Conservation (phyloP, 2,113 vertebrate species). For the Varanus salvator region DNA sequence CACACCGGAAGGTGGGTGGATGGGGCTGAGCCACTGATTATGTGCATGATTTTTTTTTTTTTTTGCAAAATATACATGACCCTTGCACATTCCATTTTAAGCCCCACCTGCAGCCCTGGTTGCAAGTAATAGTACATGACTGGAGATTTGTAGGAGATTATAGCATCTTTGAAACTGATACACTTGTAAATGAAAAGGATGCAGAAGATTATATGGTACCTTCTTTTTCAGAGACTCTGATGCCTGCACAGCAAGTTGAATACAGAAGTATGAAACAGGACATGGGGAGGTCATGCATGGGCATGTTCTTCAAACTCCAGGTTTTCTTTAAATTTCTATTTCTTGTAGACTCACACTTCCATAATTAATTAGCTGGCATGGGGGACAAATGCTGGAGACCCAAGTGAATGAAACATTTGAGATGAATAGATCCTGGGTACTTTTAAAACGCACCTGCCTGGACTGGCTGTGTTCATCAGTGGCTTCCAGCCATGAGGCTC, state of each 20-base stretch:
- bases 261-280: neutral
- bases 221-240: neutral
- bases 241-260: neutral
- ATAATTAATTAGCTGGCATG: slow-evolving; percentile 18
- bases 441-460: slow-evolving; percentile 21
- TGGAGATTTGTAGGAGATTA: neutral
- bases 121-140: no score
- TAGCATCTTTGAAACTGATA: neutral
- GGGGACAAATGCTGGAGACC: slow-evolving; percentile 1
- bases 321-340: neutral
- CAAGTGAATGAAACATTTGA: neutral
- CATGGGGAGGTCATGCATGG: neutral
- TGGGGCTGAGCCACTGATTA: no score
- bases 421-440: neutral
- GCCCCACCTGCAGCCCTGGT: no score
- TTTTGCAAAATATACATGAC: no score
- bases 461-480: slow-evolving; percentile 21
- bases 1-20: no score
- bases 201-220: neutral
- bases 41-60: no score
- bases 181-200: neutral
- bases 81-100: no score
- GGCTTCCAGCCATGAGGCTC: neutral
- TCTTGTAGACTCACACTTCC: neutral
- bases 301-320: neutral